Base-by-base conservation (phyloP, 1,140 invertebrate genomes). In the Olivierus martensii region DNA sequence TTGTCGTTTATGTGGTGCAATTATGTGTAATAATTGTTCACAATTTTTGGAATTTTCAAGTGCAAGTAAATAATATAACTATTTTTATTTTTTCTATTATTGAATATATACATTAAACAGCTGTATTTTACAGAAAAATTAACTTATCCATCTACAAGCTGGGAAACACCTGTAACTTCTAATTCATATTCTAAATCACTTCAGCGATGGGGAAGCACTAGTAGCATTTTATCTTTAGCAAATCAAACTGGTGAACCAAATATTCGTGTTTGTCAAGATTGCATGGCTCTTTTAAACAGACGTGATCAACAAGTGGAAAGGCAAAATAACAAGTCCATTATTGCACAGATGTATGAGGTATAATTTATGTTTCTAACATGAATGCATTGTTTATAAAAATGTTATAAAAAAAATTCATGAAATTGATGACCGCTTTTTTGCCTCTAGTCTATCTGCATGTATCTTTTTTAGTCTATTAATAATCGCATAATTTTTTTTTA, bases 1-100 rank as follows among this genome's bases (percentile, higher is more conserved):
- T 69, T 99, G 94, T 66, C 73, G 94, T 58, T 72, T 98, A 5
- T 98, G 94, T 75, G 94, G 95, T 1, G 84, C 84, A 48, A 83
- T 99, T 52, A 85, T 97, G 76, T 99, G 94, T 69, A 77, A 92
- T 66, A 80, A 83, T 59, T 99, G 94, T 68, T 96, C 91, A 14
- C 71, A 81, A 56, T 95, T 94, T 70, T 71, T 98, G 54, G 77
- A 84, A 37, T 74, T 90, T 62, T 72, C 78, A 48, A 79, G 81
- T 70, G 92, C 90, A 52, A 80, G 89, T 91, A 75, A 77, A 81
- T 78, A 43, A 9, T 28, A n/a, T n/a, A 28, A 0, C 9, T 28
- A 28, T 28, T 28, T n/a, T n/a, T n/a, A n/a, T n/a, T n/a, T n/a
- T 61, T 15, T n/a, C n/a, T n/a, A n/a, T n/a, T n/a, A n/a, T n/a